phyloP scores from a whole-genome alignment of 2,888 invertebrate genomes.

The Bibio marci region DNA sequence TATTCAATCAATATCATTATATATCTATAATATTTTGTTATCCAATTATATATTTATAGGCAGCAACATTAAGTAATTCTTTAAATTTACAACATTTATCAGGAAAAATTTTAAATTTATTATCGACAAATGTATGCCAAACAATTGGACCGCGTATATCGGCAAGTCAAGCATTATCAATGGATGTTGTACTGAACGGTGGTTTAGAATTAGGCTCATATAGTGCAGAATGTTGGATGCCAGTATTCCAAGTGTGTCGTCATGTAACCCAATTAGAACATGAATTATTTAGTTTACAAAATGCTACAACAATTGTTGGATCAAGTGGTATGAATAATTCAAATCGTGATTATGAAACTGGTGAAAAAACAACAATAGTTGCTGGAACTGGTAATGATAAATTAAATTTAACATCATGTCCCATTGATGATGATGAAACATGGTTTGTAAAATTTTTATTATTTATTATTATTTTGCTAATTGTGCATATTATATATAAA shows the following conservation, averaged over 20 bases:
- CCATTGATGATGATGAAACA: conserved; percentile 56
- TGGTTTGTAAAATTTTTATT: conserved; percentile 31
- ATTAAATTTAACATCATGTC: conserved; percentile 39
- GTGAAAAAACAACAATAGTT: conserved; percentile 20
- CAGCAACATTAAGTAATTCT: conserved; percentile 76
- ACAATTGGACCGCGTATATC: conserved; percentile 59
- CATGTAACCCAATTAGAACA: conserved; percentile 87
- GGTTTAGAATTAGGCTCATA: conserved; percentile 86
- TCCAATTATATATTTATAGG: conserved; percentile 31
- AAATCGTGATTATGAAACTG: conserved; percentile 25
- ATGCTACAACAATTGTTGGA: conserved; percentile 20
- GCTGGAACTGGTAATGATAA: conserved; percentile 41
- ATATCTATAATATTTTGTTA: too few species aligned
- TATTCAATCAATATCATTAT: conserved; percentile 5
- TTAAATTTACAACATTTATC: conserved; percentile 79
- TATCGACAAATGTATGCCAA: conserved; percentile 81
- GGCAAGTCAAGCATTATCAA: conserved; percentile 77
- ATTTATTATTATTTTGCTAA: conserved; percentile 14
- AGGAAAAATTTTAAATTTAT: conserved; percentile 70
- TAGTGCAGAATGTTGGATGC: conserved; percentile 88
- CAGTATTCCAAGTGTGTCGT: conserved; percentile 85
- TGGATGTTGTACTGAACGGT: conserved; percentile 75
- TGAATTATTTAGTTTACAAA: conserved; percentile 68
- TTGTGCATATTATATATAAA: background rate
- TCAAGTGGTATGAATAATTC: conserved; percentile 24